Base-by-base conservation (phyloP, 2,797 vertebrate species). In the Thunnus albacares region DNA sequence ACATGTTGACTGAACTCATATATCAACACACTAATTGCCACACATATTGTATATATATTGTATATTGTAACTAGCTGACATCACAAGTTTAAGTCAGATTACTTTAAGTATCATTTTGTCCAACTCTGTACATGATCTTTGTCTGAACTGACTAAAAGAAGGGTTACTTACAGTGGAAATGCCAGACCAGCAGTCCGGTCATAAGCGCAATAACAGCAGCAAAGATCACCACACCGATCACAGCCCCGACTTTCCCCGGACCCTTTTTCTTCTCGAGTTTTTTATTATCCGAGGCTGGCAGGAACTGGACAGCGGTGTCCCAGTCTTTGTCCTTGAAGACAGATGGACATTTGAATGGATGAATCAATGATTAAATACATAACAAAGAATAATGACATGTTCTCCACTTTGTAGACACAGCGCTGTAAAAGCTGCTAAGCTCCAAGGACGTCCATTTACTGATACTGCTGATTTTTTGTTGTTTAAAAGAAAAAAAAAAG, bases 121-220 rank as follows among this genome's bases (percentile, higher is more conserved):
- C 9, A 26, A 20, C 5, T 0, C 22, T 30, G 43, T 30, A 6
- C 24, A 43, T 18, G 38, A 28, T 60, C 43, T 49, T 51, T 4
- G 18, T 2, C 14, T 35, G 2, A 30, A 5, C 45, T n/a, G 17
- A 52, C 1, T 24, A 0, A 35, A 41, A 3, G 45, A n/a, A 43
- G 33, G 35, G 11, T 12, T 14, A 95, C 98, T 98, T 89, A 99
- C 98, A 97, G 80, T 96, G 96, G 89, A 99, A 98, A 89, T 98
- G 97, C 98, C 98, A 99, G 55, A 98, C 96, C 71, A 99, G 92
- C 52, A 98, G 89, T n/a, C 97, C 97, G 0, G 81, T 78, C 83
- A 90, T 49, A 0, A 98, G 91, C 0, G 96, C 96, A 1, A 97
- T 0, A 5, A 97, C 53, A 1, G 95, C 75, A 1, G 91, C 81